Conservation (phyloP, 2,888 invertebrate species). For the Sturmia bella region DNA sequence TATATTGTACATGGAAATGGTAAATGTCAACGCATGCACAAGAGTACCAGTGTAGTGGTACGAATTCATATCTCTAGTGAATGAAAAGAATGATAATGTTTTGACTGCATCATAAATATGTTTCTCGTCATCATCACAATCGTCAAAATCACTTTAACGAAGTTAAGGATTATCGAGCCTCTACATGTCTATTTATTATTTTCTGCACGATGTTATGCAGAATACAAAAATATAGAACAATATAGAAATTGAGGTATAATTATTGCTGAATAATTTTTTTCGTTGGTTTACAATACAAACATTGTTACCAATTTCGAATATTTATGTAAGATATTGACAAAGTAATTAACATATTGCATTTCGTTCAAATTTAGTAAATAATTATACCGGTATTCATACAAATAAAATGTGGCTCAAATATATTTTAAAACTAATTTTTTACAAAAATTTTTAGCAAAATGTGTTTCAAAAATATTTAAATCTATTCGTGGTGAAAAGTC, state of each 20-base stretch:
- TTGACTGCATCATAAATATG: constrained; percentile 45
- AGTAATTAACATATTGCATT: no score
- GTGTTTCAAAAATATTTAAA: no score
- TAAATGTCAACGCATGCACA: constrained; percentile 6
- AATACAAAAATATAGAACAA: constrained; percentile 16
- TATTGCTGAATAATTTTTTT: constrained; percentile 44
- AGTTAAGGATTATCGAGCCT: constrained; percentile 22
- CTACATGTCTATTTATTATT: constrained; percentile 9
- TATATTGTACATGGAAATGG: background rate
- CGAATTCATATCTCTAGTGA: background rate
- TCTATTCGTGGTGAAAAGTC: no score
- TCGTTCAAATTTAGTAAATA: no score
- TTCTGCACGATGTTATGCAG: constrained; percentile 35
- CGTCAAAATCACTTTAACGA: constrained; percentile 26
- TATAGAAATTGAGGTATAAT: constrained; percentile 24
- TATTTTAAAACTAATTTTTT: no score
- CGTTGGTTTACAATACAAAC: constrained; percentile 58
- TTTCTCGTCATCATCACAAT: constrained; percentile 22
- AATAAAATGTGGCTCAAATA: no score
- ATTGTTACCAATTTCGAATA: constrained; percentile 31
- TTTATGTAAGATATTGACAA: background rate
- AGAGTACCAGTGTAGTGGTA: background rate
- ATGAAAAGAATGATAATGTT: constrained; percentile 44
- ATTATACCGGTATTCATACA: no score
- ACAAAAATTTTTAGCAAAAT: no score